Evolutionary conservation across 2,113 vertebrate genomes (phyloP).

Genomic region (Sphyrna mokarran): DNA sequence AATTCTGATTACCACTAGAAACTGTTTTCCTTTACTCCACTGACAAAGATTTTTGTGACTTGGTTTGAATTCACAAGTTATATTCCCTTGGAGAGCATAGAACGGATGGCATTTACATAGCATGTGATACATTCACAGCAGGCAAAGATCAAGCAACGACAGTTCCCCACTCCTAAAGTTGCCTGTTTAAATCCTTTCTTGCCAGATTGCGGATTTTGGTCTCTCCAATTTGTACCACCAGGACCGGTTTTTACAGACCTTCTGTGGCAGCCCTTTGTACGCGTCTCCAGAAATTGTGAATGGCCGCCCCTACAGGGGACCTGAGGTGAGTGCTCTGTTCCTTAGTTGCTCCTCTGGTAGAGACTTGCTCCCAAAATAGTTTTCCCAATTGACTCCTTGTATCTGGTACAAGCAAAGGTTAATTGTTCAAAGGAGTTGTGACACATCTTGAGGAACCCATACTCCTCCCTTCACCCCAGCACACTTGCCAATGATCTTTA

Average conservation of each 20-base stretch:
- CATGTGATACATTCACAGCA: background rate
- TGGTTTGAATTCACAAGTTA: background rate
- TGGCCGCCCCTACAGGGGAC: slow-evolving; percentile 80
- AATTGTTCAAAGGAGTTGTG: background rate
- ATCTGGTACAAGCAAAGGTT: background rate
- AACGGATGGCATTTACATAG: background rate
- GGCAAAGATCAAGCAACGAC: no score
- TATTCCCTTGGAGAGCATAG: background rate
- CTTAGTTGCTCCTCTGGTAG: background rate
- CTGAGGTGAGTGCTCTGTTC: slow-evolving; percentile 54
- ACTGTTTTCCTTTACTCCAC: no score
- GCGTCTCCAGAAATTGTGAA: slow-evolving; percentile 94
- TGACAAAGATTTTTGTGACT: background rate
- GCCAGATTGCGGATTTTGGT: slow-evolving; percentile 93
- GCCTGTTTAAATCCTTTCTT: background rate
- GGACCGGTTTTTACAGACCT: slow-evolving; percentile 84
- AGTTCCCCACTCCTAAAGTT: background rate
- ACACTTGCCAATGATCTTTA: background rate
- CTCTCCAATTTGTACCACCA: slow-evolving; percentile 83
- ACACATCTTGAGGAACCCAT: background rate
- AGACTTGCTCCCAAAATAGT: background rate
- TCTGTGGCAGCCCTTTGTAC: slow-evolving; percentile 89
- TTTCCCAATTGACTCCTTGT: no score
- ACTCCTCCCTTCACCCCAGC: background rate
- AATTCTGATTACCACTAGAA: no score